Evolutionary conservation across 2,888 invertebrate genomes (phyloP).

Genomic region (Cerceris ruficornis): DNA sequence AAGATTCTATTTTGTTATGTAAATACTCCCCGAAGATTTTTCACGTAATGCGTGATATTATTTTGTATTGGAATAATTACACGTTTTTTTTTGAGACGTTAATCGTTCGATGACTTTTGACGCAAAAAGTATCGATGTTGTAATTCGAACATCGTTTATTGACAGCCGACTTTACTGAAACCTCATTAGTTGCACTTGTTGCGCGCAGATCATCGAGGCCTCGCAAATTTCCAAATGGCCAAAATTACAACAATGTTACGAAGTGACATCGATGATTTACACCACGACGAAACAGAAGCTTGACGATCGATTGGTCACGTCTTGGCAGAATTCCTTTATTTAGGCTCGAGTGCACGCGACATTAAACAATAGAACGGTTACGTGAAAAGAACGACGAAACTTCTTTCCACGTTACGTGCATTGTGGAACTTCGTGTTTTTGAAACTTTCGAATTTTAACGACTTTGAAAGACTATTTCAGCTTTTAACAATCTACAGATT

Average conservation of each 20-base stretch:
- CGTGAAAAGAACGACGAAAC: constrained; percentile 8
- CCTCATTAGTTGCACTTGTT: neutral
- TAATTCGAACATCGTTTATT: neutral
- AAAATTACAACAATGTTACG: neutral
- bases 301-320: constrained; percentile 3
- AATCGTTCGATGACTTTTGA: too few relatives aligned
- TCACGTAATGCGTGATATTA: too few relatives aligned
- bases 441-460: too few relatives aligned
- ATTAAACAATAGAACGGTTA: constrained; percentile 6
- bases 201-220: neutral
- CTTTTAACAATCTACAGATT: too few relatives aligned
- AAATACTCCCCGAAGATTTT: too few relatives aligned
- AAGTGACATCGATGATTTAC: neutral
- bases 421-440: too few relatives aligned
- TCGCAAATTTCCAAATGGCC: neutral
- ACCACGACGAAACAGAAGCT: neutral
- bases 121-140: neutral
- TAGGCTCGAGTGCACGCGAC: constrained; percentile 30
- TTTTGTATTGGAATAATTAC: too few relatives aligned
- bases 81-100: too few relatives aligned
- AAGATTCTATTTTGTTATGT: too few relatives aligned
- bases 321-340: constrained; percentile 2
- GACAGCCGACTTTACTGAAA: neutral
- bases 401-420: neutral
- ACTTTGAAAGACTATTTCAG: too few relatives aligned